Evolutionary conservation across 2,888 invertebrate genomes (phyloP).

Genomic region (Dorcus hopei): DNA sequence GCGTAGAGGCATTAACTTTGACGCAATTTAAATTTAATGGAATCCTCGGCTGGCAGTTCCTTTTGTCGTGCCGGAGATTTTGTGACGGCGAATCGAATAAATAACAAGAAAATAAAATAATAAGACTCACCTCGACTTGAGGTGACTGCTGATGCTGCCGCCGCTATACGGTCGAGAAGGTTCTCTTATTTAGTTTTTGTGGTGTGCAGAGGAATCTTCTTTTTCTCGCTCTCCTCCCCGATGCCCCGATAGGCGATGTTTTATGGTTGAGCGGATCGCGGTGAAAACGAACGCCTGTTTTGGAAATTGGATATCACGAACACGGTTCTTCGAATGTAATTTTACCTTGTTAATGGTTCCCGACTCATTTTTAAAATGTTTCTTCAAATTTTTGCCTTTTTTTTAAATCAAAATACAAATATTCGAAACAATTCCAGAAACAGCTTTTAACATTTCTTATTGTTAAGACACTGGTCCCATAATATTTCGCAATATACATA

Average conservation of each 20-base stretch:
- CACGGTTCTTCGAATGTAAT: too few relatives aligned
- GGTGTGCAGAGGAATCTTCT: not conserved
- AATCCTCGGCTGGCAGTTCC: slow-evolving; percentile 19
- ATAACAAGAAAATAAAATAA: slow-evolving; percentile 16
- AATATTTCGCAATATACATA: too few relatives aligned
- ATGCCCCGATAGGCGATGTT: not conserved
- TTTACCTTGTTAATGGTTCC: too few relatives aligned
- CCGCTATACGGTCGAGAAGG: slow-evolving; percentile 1
- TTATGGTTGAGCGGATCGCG: not conserved
- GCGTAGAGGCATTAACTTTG: slow-evolving; percentile 35
- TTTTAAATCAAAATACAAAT: too few relatives aligned
- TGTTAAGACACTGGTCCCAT: too few relatives aligned
- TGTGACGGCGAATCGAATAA: slow-evolving; percentile 18
- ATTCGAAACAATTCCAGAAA: too few relatives aligned
- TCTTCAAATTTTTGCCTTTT: too few relatives aligned
- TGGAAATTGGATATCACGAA: slow-evolving; percentile 19
- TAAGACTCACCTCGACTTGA: slow-evolving; percentile 8
- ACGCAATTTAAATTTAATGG: slow-evolving; percentile 40
- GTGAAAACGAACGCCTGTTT: not conserved
- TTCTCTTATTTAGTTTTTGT: slow-evolving; percentile 6
- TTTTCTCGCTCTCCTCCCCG: too few relatives aligned
- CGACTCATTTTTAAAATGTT: too few relatives aligned
- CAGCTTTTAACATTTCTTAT: too few relatives aligned
- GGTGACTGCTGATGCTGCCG: slow-evolving; percentile 10
- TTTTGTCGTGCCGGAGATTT: slow-evolving; percentile 17